Conservation (phyloP, 1,140 invertebrate species). For the Drosophila paulistorum region DNA sequence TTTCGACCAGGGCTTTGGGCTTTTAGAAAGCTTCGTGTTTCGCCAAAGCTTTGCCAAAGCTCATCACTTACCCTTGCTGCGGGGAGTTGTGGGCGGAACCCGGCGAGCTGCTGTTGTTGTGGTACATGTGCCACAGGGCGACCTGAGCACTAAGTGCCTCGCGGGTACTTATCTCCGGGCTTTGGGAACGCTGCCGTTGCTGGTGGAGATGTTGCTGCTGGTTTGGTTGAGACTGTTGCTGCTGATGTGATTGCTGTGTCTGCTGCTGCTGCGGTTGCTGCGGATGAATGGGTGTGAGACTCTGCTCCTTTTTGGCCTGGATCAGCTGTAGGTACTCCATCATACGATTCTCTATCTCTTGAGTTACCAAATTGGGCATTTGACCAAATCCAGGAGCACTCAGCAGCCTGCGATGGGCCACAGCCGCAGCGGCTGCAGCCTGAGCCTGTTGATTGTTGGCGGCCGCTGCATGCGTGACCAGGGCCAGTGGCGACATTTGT, state of each 20-base stretch:
- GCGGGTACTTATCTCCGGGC: conserved; percentile 84
- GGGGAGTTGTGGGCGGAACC: conserved; percentile 72
- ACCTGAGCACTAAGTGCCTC: conserved; percentile 88
- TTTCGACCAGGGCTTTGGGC: conserved; percentile 8
- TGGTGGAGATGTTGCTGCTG: conserved; percentile 82
- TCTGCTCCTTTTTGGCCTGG: conserved; percentile 84
- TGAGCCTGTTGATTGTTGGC: conserved; percentile 82
- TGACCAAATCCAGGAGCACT: conserved; percentile 72
- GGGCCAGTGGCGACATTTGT: conserved; percentile 90
- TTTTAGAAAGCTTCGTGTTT: conserved; percentile 17
- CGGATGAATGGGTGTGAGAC: conserved; percentile 72
- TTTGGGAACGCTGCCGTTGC: conserved; percentile 84
- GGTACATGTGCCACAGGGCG: conserved; percentile 92
- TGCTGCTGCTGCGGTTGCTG: conserved; percentile 83
- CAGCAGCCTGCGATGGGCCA: conserved; percentile 82
- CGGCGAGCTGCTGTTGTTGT: conserved; percentile 85
- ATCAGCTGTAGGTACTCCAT: conserved; percentile 90
- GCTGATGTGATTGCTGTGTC: conserved; percentile 83
- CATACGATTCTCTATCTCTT: conserved; percentile 90
- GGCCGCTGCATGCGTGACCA: conserved; percentile 86
- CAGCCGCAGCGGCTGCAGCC: conserved; percentile 72
- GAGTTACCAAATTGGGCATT: conserved; percentile 85
- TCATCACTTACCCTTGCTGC: conserved; percentile 66
- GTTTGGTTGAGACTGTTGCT: conserved; percentile 83
- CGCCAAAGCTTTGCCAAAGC: not conserved